Conservation (phyloP, 2,797 vertebrate genomes). For the Hemitrygon akajei region DNA sequence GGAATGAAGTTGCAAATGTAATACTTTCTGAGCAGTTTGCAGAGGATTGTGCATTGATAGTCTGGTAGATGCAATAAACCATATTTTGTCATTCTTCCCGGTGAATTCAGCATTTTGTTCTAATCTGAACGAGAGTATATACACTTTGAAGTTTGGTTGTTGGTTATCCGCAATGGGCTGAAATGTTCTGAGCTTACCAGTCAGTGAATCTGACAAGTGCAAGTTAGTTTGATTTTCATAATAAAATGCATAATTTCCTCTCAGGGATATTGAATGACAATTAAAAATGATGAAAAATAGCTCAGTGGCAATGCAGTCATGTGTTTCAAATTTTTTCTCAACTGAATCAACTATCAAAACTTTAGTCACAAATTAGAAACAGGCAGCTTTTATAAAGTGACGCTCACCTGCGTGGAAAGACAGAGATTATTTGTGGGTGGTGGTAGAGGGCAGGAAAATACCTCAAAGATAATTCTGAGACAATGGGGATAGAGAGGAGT, state of each 20-base stretch:
- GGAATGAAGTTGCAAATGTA: not conserved
- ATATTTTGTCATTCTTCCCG: not conserved
- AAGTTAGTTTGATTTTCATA: constrained; percentile 18
- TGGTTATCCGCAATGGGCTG: not conserved
- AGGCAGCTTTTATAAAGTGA: constrained; percentile 23
- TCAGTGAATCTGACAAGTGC: constrained; percentile 8
- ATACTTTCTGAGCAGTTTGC: not conserved
- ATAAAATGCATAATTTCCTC: not conserved
- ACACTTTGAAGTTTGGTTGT: not conserved
- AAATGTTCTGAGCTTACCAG: not conserved
- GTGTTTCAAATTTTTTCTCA: constrained; percentile 33
- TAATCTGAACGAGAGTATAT: not conserved
- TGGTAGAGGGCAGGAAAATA: not conserved
- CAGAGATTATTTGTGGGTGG: not conserved
- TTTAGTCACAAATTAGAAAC: constrained; percentile 17
- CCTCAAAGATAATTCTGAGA: not conserved
- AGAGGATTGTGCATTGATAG: not conserved
- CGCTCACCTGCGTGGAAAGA: constrained; percentile 20
- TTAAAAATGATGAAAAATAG: constrained; percentile 30
- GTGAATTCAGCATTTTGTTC: not conserved
- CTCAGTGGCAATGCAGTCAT: constrained; percentile 24
- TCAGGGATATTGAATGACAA: constrained; percentile 16
- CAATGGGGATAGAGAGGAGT: not conserved
- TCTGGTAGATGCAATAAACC: not conserved
- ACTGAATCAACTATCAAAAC: constrained; percentile 29